Base-by-base conservation (phyloP, 2,888 invertebrate genomes). In the Caenorhabditis virilis region DNA sequence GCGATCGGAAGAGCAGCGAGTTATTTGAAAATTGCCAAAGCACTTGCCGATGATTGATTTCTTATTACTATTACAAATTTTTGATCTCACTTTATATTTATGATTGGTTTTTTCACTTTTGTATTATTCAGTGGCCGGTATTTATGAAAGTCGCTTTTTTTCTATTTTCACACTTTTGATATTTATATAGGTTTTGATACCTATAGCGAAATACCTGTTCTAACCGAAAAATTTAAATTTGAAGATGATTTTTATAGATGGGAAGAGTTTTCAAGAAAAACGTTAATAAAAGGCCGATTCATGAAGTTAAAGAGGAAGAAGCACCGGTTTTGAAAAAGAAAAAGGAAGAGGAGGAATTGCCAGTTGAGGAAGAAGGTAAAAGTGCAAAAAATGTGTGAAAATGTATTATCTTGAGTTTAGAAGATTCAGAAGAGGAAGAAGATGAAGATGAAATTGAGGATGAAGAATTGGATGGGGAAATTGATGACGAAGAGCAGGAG, bases 181-280 rank as follows among this genome's bases (percentile, higher is more conserved):
- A 25, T 38, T 49, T 49, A 16, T n/a, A n/a, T 15, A 25, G n/a
- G n/a, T 49, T 20, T 36, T n/a, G 5, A n/a, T 7, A 22, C 15
- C 4, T n/a, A 16, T 38, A 36, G 4, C 15, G 2, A 36, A 15
- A 36, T 49, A 22, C 7, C 26, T 46, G 48, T 47, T 30, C 13
- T 30, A 13, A 30, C 6, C 30, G 6, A 30, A 30, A 30, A 13
- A 30, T 9, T 9, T 13, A 13, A 9, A 9, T 30, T 30, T 9
- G 22, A 3, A 42, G 23, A 23, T 23, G 5, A 23, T 42, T 3
- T 22, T 42, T 42, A 2, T 15, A 42, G 42, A 46, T 65, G 65
- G 65, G 60, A 16, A 35, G 47, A 46, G 53, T 52, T 43, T 65
- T 56, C 33, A 65, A 65, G 16, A 55, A 60, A 30, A 55, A 54